Conservation (phyloP, 1,140 invertebrate species). For the Zaprionus ornatus region DNA sequence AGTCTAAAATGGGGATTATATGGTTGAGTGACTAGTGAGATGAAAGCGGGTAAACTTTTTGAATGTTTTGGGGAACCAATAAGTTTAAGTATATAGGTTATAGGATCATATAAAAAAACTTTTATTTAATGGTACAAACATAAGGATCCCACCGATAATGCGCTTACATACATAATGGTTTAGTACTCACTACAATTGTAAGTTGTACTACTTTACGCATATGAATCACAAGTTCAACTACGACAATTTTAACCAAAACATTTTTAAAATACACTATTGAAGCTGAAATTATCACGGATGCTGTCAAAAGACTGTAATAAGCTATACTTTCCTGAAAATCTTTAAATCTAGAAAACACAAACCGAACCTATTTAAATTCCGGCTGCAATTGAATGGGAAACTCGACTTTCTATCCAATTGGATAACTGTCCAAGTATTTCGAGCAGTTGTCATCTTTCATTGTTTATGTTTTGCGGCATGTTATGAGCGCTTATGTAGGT, state of each 20-base stretch:
- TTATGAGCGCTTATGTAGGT: slow-evolving; percentile 21
- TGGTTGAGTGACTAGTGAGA: neutral
- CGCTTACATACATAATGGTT: no score
- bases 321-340: neutral
- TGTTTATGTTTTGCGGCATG: slow-evolving; percentile 36
- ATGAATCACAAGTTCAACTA: slow-evolving; percentile 83
- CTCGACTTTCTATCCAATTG: neutral
- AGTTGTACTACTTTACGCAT: no score
- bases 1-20: neutral
- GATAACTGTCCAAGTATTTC: slow-evolving; percentile 6
- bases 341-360: neutral
- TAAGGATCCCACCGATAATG: no score
- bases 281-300: no score
- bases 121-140: no score
- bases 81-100: no score
- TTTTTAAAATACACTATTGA: no score
- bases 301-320: no score
- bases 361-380: neutral
- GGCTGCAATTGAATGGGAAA: neutral
- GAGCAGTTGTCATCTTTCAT: slow-evolving; percentile 9
- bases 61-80: neutral
- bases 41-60: neutral
- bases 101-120: no score
- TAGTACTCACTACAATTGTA: no score
- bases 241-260: no score